phyloP scores from a whole-genome alignment of 2,888 invertebrate species.

The Apotomis capreana region DNA sequence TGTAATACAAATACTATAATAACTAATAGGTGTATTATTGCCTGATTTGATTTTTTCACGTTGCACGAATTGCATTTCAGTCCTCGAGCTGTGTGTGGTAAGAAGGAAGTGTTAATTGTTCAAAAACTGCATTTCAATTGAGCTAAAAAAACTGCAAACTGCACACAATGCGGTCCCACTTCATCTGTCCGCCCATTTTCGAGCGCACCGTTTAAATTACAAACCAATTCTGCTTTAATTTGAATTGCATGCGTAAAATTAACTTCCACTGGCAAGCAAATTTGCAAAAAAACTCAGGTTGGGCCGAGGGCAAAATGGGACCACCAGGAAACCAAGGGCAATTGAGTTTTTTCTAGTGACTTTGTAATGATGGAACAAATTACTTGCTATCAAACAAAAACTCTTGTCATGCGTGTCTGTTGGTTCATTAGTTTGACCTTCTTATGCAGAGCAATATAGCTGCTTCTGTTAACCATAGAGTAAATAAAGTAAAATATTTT shows the following conservation, averaged over 20 bases:
- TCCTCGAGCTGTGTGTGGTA: slow-evolving; percentile 19
- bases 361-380: background rate
- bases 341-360: background rate
- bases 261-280: slow-evolving; percentile 15
- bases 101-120: slow-evolving; percentile 29
- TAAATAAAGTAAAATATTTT: too few species aligned
- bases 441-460: too few species aligned
- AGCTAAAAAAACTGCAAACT: slow-evolving; percentile 25
- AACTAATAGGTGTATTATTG: too few species aligned
- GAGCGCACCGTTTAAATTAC: slow-evolving; percentile 17
- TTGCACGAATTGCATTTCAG: too few species aligned
- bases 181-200: slow-evolving; percentile 39
- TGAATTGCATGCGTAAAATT: slow-evolving; percentile 41
- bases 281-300: slow-evolving; percentile 6
- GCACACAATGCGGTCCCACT: slow-evolving; percentile 24
- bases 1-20: too few species aligned
- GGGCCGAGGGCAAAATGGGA: slow-evolving; percentile 27
- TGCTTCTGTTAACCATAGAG: too few species aligned
- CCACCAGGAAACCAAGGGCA: slow-evolving; percentile 22
- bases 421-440: too few species aligned
- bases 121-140: slow-evolving; percentile 35
- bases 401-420: too few species aligned
- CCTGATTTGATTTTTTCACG: too few species aligned
- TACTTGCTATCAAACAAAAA: too few species aligned
- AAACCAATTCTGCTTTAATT: slow-evolving; percentile 33